Evolutionary conservation across 1,140 invertebrate genomes (phyloP), one percentile per base, ranked within the genome.

Genomic region (Neodiprion lecontei): DNA sequence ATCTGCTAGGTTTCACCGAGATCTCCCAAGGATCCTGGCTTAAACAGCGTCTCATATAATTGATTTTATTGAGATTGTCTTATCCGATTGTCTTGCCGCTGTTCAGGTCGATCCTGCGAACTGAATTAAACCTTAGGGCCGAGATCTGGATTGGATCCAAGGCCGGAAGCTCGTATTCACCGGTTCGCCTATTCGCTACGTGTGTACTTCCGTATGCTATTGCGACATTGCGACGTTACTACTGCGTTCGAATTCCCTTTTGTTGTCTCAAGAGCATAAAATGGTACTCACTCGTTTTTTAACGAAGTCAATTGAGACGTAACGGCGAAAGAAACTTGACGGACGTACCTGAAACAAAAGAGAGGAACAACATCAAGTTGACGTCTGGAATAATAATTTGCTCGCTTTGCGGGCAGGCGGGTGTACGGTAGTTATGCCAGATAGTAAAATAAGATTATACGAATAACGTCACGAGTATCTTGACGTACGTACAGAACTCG

Each of bases 51-150:
- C 28, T 40, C 53, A 61, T 61, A 61, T 61, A 61, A 61, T 61
- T 5, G 53, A 61, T 61, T 61, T 61, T 61, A 61, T 61, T 61
- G 53, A 61, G 53, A 61, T 61, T 61, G 53, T 61, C 53, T 61
- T 14, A 12, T 61, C 53, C n/a, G 53, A 61, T 14, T 61, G 53
- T 8, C 53, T 61, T 61, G 3, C 53, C 53, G n/a, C 53, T 14
- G 53, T 17, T 61, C 4, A 61, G 9, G 11, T 61, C 53, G n/a
- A 14, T 14, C 53, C 53, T 61, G 9, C n/a, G 53, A 61, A 61
- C 11, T 61, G 53, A 61, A 61, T 61, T 61, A 14, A 61, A 61
- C 53, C 53, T 12, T 61, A 61, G n/a, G 53, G n/a, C 53, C 4
- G 53, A 61, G 53, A 61, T 61, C n/a, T 61, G 53, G 53, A 61